A percentile compares a stretch with the other conserved stretches of the same genome.
phyloP scores from a whole-genome alignment of 2,113 vertebrate species.

The Gadus macrocephalus region DNA sequence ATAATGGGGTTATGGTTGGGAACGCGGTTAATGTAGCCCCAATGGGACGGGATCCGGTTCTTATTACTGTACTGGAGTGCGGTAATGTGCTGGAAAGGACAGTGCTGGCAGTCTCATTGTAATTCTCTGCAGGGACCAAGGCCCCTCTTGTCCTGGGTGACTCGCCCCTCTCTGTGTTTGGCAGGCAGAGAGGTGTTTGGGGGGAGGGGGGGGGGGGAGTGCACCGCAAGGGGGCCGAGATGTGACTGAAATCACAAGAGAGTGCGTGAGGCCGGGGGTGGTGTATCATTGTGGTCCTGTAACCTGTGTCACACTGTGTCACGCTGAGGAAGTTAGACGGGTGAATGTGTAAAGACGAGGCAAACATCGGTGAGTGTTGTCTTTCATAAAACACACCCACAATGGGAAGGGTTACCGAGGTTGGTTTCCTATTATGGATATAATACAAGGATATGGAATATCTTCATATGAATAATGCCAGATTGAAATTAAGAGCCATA shows the following conservation, averaged over 20 bases:
- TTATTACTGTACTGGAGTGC: slow-evolving; percentile 44
- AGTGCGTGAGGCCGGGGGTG: slow-evolving; percentile 50
- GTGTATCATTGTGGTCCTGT: slow-evolving; percentile 58
- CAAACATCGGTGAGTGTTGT: slow-evolving; percentile 29
- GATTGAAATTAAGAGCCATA: slow-evolving; percentile 1
- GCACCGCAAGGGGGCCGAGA: slow-evolving; percentile 57
- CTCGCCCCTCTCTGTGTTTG: slow-evolving; percentile 64
- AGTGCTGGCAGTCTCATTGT: slow-evolving; percentile 60
- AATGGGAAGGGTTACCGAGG: slow-evolving; percentile 27
- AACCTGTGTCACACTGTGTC: slow-evolving; percentile 21
- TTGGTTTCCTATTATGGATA: slow-evolving; percentile 23
- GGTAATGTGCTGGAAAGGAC: slow-evolving; percentile 42
- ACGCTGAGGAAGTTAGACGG: slow-evolving; percentile 37
- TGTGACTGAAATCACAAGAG: slow-evolving; percentile 73
- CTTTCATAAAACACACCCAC: slow-evolving; percentile 35
- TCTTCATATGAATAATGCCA: slow-evolving; percentile 8
- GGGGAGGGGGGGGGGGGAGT: slow-evolving; percentile 46
- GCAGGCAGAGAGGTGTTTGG: slow-evolving; percentile 61
- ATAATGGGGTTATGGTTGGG: not conserved
- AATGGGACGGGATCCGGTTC: slow-evolving; percentile 8
- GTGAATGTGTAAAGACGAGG: slow-evolving; percentile 11
- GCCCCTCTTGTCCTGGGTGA: slow-evolving; percentile 55
- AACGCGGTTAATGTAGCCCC: not conserved
- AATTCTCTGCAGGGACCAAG: slow-evolving; percentile 65
- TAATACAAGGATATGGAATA: slow-evolving; percentile 9